Base-by-base conservation (phyloP, 2,888 invertebrate genomes). In the Drosophila algonquin region DNA sequence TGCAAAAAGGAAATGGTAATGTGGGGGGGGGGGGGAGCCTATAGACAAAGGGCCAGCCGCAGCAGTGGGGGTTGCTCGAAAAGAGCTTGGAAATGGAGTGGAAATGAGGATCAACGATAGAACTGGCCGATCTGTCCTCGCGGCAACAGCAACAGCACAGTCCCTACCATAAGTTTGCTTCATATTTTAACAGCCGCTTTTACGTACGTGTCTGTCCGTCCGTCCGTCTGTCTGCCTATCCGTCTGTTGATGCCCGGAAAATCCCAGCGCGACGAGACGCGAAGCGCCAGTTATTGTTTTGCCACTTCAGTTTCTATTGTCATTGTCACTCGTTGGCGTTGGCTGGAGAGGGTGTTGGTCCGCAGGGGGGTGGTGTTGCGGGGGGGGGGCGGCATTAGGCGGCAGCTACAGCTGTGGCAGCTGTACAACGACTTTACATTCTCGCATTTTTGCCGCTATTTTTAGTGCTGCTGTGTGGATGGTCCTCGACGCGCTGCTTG, bases 281-380 rank as follows among this genome's bases (percentile, higher is more conserved):
- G 85, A 79, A 85, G 87, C 87, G 82, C 73, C 82, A 83, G 82
- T 83, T 83, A 87, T 83, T 87, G 87, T 83, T 83, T 87, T 87
- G 87, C 87, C 87, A 83, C 82, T 87, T 83, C 87, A 87, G 82
- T 85, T 83, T 83, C 87, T 80, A 87, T 83, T 83, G 82, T 83
- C 87, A 87, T 83, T 83, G 87, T 81, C 80, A 79, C 77, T 58
- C 72, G 68, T 60, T 58, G 48, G 69, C 64, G 68, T 58, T 60
- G 48, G 69, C 67, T 59, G 50, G 16, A 45, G 51, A 71, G 52
- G 24, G 53, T 54, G 40, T 24, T 24, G 40, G 40, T 24, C 53
- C 14, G 14, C 40, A 18, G 21, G 7, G 45, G 21, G 50, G 24
- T 21, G 45, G 16, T 46, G 24, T 18, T 18, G 18, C 18, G 18